Conservation (phyloP, 2,113 vertebrate genomes). For the Miniopterus natalensis region DNA sequence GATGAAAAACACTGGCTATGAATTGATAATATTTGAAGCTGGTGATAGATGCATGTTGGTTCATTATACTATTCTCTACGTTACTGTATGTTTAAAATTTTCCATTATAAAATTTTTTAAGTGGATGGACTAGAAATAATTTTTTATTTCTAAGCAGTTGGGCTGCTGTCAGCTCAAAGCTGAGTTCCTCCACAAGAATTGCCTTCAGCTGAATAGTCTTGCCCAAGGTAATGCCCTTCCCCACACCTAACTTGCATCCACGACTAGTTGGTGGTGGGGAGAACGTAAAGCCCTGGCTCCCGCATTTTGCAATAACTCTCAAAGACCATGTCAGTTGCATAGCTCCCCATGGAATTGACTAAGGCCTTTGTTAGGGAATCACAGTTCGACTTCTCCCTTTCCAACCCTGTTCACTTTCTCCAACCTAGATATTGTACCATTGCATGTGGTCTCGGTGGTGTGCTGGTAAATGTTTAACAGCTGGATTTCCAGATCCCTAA, state of each 20-base stretch:
- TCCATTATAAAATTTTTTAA: slow-evolving; percentile 11
- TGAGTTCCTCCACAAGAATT: not conserved
- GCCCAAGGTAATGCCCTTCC: not conserved
- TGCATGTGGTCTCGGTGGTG: not conserved
- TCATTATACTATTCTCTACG: not conserved
- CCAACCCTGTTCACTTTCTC: not conserved
- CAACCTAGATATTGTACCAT: not conserved
- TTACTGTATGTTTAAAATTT: slow-evolving; percentile 10
- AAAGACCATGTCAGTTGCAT: not conserved
- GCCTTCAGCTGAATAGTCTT: not conserved
- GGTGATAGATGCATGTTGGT: not conserved
- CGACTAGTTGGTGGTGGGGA: not conserved
- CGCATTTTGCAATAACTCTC: not conserved
- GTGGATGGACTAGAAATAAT: slow-evolving; percentile 4
- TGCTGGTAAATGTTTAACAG: not conserved
- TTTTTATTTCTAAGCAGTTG: not conserved
- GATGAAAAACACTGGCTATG: not conserved
- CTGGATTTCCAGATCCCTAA: not conserved
- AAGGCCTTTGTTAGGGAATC: not conserved
- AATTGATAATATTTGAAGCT: not conserved
- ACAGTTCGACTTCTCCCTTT: not conserved
- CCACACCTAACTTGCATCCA: not conserved
- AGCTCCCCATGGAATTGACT: not conserved
- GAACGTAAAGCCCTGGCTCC: not conserved
- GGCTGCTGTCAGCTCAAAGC: not conserved